These are phyloP conservation scores for Ictalurus furcatus DNA, from an alignment of 2,113 vertebrate species.

Conservation along the genomic window DNA sequence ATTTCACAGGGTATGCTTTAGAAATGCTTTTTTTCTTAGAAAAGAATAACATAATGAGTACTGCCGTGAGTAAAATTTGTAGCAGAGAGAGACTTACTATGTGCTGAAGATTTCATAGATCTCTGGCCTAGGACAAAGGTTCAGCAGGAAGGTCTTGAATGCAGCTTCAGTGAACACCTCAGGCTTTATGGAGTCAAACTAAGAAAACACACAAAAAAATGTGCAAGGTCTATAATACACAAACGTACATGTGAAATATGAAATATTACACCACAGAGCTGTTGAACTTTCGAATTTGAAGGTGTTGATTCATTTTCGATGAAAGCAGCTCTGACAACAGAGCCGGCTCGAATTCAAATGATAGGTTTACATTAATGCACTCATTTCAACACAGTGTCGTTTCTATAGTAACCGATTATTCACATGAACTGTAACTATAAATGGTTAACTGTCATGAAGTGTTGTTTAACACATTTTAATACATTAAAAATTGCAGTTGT, in stretches of 20 bases:
- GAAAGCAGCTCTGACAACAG: neutral
- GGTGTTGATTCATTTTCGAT: neutral
- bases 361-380: neutral
- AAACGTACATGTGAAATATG: neutral
- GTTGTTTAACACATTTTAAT: neutral
- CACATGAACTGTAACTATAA: neutral
- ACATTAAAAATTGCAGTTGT: neutral
- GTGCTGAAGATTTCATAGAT: slow-evolving; percentile 94
- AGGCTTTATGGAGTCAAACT: slow-evolving; percentile 91
- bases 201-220: slow-evolving; percentile 34
- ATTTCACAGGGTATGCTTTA: neutral
- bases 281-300: neutral
- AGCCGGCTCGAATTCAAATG: neutral
- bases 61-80: neutral
- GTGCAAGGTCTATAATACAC: neutral
- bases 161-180: slow-evolving; percentile 92
- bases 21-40: neutral
- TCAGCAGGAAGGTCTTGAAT: slow-evolving; percentile 85
- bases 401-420: neutral
- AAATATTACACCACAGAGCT: neutral
- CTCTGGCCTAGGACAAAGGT: slow-evolving; percentile 90
- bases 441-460: neutral
- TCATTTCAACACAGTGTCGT: neutral
- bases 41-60: neutral
- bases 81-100: slow-evolving; percentile 77